Evolutionary conservation across 2,113 vertebrate genomes (phyloP).

Genomic region (Centrocercus urophasianus): DNA sequence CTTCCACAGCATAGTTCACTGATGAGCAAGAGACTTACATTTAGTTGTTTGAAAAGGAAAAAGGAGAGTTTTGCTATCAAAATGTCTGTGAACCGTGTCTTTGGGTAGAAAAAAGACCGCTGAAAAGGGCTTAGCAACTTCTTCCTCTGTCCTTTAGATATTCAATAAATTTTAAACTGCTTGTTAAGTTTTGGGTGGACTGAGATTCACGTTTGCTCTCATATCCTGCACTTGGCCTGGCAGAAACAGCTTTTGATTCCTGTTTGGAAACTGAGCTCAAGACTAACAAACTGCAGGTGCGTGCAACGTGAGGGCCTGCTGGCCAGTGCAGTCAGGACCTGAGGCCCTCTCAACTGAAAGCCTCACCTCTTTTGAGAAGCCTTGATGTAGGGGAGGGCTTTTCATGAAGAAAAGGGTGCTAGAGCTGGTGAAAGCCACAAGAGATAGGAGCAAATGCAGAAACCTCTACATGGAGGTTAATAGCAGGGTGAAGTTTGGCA

Average conservation of each 20-base stretch:
- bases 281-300: background rate
- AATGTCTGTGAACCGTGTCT: background rate
- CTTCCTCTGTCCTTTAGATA: background rate
- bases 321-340: background rate
- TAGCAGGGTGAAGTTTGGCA: background rate
- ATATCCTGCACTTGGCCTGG: background rate
- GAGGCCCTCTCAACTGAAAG: background rate
- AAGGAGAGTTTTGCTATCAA: background rate
- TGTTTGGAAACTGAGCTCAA: background rate
- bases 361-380: background rate
- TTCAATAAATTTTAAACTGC: background rate
- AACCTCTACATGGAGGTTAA: background rate
- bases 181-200: background rate
- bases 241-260: background rate
- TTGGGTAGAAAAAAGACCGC: background rate
- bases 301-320: background rate
- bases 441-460: background rate
- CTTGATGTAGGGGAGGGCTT: background rate
- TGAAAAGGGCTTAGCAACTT: background rate
- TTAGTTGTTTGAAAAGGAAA: constrained; percentile 13
- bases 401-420: background rate
- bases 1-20: constrained; percentile 18
- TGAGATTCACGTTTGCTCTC: background rate
- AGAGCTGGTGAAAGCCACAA: background rate
- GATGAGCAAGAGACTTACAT: constrained; percentile 9